phyloP scores from a whole-genome alignment of 1,140 invertebrate genomes.

The Scaptomyza pallida region DNA sequence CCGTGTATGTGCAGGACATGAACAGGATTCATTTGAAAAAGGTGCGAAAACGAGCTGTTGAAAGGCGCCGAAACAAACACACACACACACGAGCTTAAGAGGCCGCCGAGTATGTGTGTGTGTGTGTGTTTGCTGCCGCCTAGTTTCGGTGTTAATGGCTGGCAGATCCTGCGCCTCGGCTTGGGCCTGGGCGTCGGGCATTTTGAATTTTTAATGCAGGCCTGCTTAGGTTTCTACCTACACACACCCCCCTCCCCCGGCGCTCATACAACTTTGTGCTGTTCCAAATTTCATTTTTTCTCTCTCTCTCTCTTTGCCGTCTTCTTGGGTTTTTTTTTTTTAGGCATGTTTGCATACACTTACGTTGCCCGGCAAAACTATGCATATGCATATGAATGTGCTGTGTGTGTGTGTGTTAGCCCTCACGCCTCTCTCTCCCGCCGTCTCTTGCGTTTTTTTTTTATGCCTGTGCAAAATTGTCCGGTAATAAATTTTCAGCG shows the following conservation, averaged over 20 bases:
- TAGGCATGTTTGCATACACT: conserved; percentile 81
- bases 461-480: conserved; percentile 75
- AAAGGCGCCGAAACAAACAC: conserved; percentile 54
- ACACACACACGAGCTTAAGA: conserved; percentile 38
- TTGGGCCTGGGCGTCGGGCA: conserved; percentile 66
- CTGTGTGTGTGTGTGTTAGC: conserved; percentile 23
- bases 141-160: conserved; percentile 72
- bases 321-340: too few relatives aligned
- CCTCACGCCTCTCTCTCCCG: conserved; percentile 10
- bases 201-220: conserved; percentile 79
- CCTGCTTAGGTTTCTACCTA: conserved; percentile 60
- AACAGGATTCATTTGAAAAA: conserved; percentile 56
- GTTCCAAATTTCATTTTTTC: conserved; percentile 17
- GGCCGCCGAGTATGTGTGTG: conserved; percentile 29
- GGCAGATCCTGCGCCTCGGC: conserved; percentile 46
- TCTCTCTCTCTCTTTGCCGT: too few relatives aligned
- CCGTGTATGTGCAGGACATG: too few relatives aligned
- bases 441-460: conserved; percentile 52
- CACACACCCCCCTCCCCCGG: not conserved
- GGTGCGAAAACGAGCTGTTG: conserved; percentile 79
- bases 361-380: conserved; percentile 68
- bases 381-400: conserved; percentile 72
- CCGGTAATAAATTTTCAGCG: conserved; percentile 82
- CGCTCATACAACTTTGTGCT: not conserved
- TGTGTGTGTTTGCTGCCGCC: conserved; percentile 24